phyloP scores from a whole-genome alignment of 2,113 vertebrate genomes.

The Onychorhynchus coronatus region DNA sequence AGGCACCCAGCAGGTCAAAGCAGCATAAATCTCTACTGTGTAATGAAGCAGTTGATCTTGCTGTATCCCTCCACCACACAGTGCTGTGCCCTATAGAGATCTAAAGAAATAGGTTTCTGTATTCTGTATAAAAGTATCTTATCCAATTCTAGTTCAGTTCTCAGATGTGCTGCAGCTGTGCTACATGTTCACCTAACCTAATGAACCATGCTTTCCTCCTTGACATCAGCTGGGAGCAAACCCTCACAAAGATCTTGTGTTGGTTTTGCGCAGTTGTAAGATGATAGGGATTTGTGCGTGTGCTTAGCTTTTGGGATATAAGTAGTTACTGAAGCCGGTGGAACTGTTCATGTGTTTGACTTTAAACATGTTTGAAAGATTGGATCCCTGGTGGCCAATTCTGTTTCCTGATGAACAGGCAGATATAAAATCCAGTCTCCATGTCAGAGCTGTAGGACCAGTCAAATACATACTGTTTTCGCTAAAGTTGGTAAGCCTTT shows the following conservation, averaged over 20 bases:
- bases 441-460: not conserved
- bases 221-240: not conserved
- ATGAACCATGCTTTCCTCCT: not conserved
- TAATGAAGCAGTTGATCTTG: not conserved
- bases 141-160: not conserved
- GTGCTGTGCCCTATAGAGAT: not conserved
- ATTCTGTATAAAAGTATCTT: not conserved
- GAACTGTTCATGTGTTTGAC: not conserved
- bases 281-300: not conserved
- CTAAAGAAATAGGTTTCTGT: not conserved
- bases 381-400: constrained; percentile 16
- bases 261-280: not conserved
- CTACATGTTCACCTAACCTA: not conserved
- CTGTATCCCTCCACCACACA: not conserved
- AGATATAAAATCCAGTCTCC: constrained; percentile 9
- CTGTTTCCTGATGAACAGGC: not conserved
- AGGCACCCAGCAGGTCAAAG: not conserved
- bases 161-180: not conserved
- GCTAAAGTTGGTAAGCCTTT: not conserved
- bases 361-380: constrained; percentile 42
- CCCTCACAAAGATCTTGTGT: not conserved
- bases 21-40: fast-evolving
- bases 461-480: not conserved
- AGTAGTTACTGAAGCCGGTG: not conserved
- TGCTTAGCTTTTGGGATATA: not conserved